Conservation (phyloP, 2,888 invertebrate genomes). For the Cantharis lateralis region DNA sequence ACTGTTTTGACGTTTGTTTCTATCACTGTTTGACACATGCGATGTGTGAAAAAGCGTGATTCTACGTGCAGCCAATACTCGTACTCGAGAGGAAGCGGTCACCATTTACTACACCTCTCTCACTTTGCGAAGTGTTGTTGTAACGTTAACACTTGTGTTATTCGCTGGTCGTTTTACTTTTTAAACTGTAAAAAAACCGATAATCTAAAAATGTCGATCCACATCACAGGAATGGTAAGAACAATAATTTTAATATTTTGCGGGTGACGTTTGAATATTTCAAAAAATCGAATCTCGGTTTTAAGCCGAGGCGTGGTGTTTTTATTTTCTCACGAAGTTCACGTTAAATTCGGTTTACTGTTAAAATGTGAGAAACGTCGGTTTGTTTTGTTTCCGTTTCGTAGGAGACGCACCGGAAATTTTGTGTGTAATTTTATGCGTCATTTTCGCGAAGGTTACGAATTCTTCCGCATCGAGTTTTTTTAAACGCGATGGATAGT, state of each 20-base stretch:
- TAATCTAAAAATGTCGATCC: conserved; percentile 52
- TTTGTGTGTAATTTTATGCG: neutral
- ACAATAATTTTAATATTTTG: neutral
- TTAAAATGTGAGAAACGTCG: neutral
- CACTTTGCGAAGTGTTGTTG: neutral
- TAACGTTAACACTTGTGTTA: neutral
- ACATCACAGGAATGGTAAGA: conserved; percentile 58
- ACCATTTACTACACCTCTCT: neutral
- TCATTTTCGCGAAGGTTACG: neutral
- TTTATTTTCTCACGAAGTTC: neutral
- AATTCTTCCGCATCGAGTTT: neutral
- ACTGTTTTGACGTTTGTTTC: too few relatives aligned
- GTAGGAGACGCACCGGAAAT: neutral
- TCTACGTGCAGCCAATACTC: neutral
- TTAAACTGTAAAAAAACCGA: neutral
- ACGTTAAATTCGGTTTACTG: neutral
- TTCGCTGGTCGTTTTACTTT: neutral
- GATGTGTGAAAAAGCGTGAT: neutral
- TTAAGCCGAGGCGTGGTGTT: neutral
- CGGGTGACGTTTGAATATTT: neutral
- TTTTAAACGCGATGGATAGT: neutral
- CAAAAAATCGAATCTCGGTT: neutral
- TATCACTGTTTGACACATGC: neutral
- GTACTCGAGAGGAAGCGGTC: neutral
- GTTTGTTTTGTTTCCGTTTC: neutral